Evolutionary conservation across 35 echinoderm and acorn worm genomes (phyloP).

Genomic region (Nesometra sesokonis): DNA sequence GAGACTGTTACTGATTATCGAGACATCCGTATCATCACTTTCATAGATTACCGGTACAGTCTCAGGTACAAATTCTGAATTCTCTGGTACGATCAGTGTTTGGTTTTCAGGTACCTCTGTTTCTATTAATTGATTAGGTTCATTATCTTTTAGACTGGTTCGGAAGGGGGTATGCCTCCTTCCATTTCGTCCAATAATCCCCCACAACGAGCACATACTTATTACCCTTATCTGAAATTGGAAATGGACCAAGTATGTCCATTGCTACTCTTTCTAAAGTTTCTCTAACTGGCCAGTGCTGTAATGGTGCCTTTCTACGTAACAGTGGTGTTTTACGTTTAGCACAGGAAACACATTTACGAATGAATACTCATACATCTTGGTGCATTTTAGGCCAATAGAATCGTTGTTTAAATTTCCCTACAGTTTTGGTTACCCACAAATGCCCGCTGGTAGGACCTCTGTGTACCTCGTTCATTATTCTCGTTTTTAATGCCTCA

Average conservation of each 20-base stretch:
- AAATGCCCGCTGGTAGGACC: slow-evolving; percentile 27
- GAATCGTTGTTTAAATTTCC: neutral
- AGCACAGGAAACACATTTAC: neutral
- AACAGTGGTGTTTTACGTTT: slow-evolving; percentile 3
- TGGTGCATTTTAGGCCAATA: slow-evolving; percentile 8
- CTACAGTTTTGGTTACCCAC: slow-evolving; percentile 23
- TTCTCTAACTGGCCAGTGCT: slow-evolving; percentile 12
- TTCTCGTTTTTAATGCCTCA: neutral
- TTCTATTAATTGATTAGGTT: no score
- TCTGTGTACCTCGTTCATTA: slow-evolving; percentile 40
- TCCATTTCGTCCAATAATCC: slow-evolving; percentile 74
- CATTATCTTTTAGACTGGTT: no score
- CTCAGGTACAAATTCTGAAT: no score
- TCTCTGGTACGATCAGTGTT: no score
- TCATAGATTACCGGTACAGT: no score
- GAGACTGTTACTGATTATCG: no score
- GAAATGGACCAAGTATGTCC: slow-evolving; percentile 48
- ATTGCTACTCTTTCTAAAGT: slow-evolving; percentile 38
- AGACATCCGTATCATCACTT: no score
- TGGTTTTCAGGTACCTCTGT: no score
- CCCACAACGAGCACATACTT: slow-evolving; percentile 46
- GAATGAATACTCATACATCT: neutral
- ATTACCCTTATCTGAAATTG: slow-evolving; percentile 17
- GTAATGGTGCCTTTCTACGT: slow-evolving; percentile 14
- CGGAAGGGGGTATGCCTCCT: slow-evolving; percentile 53